Base-by-base conservation (phyloP, 2,888 invertebrate genomes). In the Halocaridina rubra region DNA sequence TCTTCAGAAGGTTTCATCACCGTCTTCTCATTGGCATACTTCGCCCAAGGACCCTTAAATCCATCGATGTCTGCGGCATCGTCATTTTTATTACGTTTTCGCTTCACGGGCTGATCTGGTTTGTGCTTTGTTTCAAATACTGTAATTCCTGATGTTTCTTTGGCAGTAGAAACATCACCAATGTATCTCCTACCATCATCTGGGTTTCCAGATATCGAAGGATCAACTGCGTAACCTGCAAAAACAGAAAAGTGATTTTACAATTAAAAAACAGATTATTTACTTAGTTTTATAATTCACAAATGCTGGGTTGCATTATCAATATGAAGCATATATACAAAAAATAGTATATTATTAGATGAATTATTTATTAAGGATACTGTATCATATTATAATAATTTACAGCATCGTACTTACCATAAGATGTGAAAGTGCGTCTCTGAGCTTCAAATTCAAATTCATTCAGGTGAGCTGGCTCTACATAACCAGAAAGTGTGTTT, bases 361-460 rank as follows among this genome's bases (percentile, higher is more conserved):
- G 1, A 53, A 2, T 53, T 5, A 3, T 53, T 2, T 53, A n/a
- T 2, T 13, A 53, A 53, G 53, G 8, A 3, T 13, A 53, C 3
- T 4, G 7, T 53, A 53, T 10, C 53, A 53, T n/a, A n/a, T n/a
- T n/a, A n/a, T n/a, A n/a, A n/a, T n/a, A n/a, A n/a, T n/a, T n/a
- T n/a, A n/a, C n/a, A n/a, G n/a, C n/a, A n/a, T n/a, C n/a, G n/a
- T 85, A 86, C 89, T 89, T 90, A 93, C 94, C 98, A 90, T 95
- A 98, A 90, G 97, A 98, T 53, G 95, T 94, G 91, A 99, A 99
- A 22, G 98, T 98, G 89, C 97, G 92, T 82, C 98, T 93, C 90
- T 99, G 98, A 90, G 96, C 97, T 91, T 99, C 99, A 93, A 99
- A 99, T 90, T 98, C 97, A 91, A 99, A 99, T 89, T 96, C 96